Evolutionary conservation across 2,113 vertebrate genomes (phyloP).

Genomic region (Bos javanicus): DNA sequence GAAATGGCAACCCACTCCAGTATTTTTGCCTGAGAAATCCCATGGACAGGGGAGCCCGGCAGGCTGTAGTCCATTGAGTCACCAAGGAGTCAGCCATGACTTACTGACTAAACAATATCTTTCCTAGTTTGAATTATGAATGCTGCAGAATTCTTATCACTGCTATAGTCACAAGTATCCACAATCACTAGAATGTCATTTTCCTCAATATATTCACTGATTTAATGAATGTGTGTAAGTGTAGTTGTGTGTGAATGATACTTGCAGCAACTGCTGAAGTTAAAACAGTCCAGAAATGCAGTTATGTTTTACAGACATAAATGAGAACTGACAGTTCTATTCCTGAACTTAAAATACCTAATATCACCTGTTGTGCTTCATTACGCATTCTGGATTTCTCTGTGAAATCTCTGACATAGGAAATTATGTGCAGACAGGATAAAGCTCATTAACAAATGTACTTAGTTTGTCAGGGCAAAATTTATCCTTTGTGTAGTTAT

Average conservation of each 20-base stretch:
- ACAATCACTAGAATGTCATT: neutral
- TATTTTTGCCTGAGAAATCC: neutral
- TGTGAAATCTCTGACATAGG: neutral
- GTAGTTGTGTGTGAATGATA: neutral
- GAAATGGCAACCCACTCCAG: neutral
- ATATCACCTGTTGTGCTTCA: neutral
- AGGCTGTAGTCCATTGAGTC: neutral
- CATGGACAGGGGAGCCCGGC: neutral
- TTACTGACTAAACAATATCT: neutral
- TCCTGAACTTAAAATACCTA: neutral
- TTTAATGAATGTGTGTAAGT: neutral
- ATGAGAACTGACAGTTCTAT: neutral
- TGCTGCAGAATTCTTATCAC: neutral
- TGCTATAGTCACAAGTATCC: neutral
- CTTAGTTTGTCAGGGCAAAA: neutral
- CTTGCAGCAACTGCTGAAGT: neutral
- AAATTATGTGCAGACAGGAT: neutral
- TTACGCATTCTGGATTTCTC: neutral
- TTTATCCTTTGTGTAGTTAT: neutral
- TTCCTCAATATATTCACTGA: neutral
- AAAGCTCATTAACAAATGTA: neutral
- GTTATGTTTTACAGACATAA: neutral
- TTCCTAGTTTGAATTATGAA: neutral
- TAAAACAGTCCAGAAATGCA: neutral
- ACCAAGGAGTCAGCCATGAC: neutral